These are phyloP conservation scores for Scaptomyza caliginosa DNA, from an alignment of 2,888 invertebrate genomes.

Conservation along the genomic window DNA sequence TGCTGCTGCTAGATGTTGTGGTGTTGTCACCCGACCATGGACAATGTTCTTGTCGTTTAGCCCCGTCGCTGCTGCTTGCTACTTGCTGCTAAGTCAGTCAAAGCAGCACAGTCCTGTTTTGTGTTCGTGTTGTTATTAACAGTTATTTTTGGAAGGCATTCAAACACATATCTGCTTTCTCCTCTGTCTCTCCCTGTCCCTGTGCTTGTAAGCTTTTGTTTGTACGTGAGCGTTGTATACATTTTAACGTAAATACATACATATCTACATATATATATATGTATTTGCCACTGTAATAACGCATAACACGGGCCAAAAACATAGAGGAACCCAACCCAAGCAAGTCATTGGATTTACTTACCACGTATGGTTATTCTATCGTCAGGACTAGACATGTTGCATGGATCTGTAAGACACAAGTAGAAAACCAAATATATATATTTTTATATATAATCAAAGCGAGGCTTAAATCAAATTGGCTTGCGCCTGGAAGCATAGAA, in stretches of 20 bases:
- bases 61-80: constrained; percentile 12
- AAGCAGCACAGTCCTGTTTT: constrained; percentile 8
- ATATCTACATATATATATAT: background rate
- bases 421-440: constrained; percentile 3
- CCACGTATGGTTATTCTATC: constrained; percentile 81
- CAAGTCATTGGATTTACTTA: constrained; percentile 53
- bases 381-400: constrained; percentile 82
- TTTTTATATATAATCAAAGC: constrained; percentile 16
- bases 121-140: constrained; percentile 56
- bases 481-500: too few relatives aligned
- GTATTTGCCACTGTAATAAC: constrained; percentile 36
- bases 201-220: constrained; percentile 45
- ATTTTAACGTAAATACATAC: constrained; percentile 31
- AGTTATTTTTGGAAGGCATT: constrained; percentile 69
- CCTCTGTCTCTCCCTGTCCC: background rate
- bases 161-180: constrained; percentile 16
- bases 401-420: constrained; percentile 55
- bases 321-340: background rate
- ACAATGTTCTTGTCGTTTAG: constrained; percentile 61
- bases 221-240: constrained; percentile 26
- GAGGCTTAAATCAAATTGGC: constrained; percentile 8
- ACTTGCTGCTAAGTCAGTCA: constrained; percentile 21
- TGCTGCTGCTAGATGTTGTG: background rate
- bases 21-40: constrained; percentile 59
- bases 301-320: constrained; percentile 20